Percentiles rank a stretch among this genome's conserved stretches.
These are phyloP conservation scores for Lobophora halterata DNA, from an alignment of 2,888 invertebrate species.

Conservation along the genomic window DNA sequence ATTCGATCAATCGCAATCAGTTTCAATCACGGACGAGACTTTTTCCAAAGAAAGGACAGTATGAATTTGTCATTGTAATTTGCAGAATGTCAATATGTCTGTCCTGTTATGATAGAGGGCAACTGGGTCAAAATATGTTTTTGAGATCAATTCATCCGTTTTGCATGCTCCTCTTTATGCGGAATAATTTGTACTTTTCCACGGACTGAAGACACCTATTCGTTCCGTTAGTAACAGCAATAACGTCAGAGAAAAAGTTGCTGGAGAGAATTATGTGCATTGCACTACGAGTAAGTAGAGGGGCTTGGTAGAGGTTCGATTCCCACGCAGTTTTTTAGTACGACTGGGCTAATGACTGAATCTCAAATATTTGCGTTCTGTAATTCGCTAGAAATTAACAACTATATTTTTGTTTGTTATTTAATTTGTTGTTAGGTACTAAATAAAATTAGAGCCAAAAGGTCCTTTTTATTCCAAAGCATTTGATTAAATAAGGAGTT, in stretches of 20 bases:
- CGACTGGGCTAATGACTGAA: too few species aligned
- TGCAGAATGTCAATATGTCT: slow-evolving; percentile 74
- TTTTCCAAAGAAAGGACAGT: slow-evolving; percentile 50
- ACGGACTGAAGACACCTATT: slow-evolving; percentile 7
- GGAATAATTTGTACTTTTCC: slow-evolving; percentile 11
- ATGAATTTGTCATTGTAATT: slow-evolving; percentile 76
- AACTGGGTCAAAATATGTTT: slow-evolving; percentile 10
- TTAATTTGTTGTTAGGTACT: too few species aligned
- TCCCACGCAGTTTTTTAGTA: too few species aligned
- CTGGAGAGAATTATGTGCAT: too few species aligned
- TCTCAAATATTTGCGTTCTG: too few species aligned
- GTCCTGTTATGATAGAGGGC: slow-evolving; percentile 23
- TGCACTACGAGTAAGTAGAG: too few species aligned
- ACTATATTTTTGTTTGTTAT: too few species aligned
- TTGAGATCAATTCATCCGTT: slow-evolving; percentile 8
- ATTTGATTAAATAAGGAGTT: too few species aligned
- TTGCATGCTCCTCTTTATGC: slow-evolving; percentile 1
- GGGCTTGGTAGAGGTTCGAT: too few species aligned
- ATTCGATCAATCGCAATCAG: slow-evolving; percentile 62
- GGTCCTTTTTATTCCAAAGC: too few species aligned
- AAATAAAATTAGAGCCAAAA: too few species aligned
- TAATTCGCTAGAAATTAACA: too few species aligned
- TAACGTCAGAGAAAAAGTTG: slow-evolving; percentile 4
- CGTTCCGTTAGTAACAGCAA: not conserved
- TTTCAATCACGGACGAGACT: slow-evolving; percentile 45